These are phyloP conservation scores for Meganola albula DNA, from an alignment of 2,888 invertebrate species.

Conservation along the genomic window DNA sequence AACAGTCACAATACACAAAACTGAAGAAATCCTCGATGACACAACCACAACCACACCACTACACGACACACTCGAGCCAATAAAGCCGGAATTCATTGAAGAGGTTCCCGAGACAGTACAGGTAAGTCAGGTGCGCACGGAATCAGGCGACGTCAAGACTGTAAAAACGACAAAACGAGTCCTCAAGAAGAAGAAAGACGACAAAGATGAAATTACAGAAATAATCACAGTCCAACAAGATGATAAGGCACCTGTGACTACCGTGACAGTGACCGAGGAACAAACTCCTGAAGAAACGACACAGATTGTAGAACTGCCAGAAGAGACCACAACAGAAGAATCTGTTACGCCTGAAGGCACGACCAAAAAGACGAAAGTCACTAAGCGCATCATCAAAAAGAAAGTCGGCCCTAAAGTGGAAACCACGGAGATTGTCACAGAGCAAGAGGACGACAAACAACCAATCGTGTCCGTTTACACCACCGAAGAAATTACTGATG, in stretches of 20 bases:
- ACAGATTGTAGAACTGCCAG: too few species aligned
- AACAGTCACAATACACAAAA: slow-evolving; percentile 47
- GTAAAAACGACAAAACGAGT: too few species aligned
- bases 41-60: slow-evolving; percentile 11
- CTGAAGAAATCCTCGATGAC: slow-evolving; percentile 31
- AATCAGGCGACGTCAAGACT: too few species aligned
- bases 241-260: slow-evolving; percentile 10
- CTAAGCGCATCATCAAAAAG: slow-evolving; percentile 39
- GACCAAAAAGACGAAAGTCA: slow-evolving; percentile 20
- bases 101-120: too few species aligned
- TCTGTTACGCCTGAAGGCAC: slow-evolving; percentile 10
- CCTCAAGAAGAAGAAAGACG: too few species aligned
- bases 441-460: slow-evolving; percentile 16
- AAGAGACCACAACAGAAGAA: too few species aligned
- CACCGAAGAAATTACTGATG: slow-evolving; percentile 9
- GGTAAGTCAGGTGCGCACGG: too few species aligned
- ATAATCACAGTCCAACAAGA: slow-evolving; percentile 7
- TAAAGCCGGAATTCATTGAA: too few species aligned
- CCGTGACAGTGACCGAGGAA: too few species aligned
- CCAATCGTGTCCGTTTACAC: slow-evolving; percentile 7
- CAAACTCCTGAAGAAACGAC: too few species aligned
- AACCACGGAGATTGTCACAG: slow-evolving; percentile 26
- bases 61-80: too few species aligned
- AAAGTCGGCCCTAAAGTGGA: slow-evolving; percentile 19
- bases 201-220: too few species aligned